Evolutionary conservation across 2,797 vertebrate genomes (phyloP).

Genomic region (Scleropages formosus): DNA sequence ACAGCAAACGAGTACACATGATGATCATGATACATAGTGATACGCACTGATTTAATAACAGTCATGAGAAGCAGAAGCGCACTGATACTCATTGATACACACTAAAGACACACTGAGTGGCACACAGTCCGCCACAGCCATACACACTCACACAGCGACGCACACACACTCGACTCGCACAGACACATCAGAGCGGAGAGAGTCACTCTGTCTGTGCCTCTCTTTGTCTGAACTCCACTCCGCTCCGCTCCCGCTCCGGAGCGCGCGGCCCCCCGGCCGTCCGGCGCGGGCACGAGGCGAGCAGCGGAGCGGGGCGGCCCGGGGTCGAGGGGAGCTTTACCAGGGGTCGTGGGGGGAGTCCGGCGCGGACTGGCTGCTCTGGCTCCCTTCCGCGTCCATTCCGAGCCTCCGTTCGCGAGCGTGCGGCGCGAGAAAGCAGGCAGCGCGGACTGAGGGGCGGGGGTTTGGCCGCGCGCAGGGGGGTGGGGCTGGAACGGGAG

Average conservation of each 20-base stretch:
- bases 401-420: slow-evolving; percentile 67
- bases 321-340: slow-evolving; percentile 63
- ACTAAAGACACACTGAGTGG: slow-evolving; percentile 28
- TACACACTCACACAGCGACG: too few relatives aligned
- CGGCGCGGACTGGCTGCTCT: slow-evolving; percentile 88
- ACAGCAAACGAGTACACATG: too few relatives aligned
- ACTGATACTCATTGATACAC: slow-evolving; percentile 19
- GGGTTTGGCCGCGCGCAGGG: slow-evolving; percentile 66
- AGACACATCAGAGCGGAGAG: too few relatives aligned
- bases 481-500: slow-evolving; percentile 41
- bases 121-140: too few relatives aligned
- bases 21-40: too few relatives aligned
- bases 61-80: too few relatives aligned
- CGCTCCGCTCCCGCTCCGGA: slow-evolving; percentile 27
- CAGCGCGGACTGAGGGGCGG: slow-evolving; percentile 66
- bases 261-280: slow-evolving; percentile 50
- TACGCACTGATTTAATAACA: too few relatives aligned
- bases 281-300: slow-evolving; percentile 41
- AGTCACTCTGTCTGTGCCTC: slow-evolving; percentile 25
- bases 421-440: slow-evolving; percentile 64
- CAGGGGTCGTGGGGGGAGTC: slow-evolving; percentile 97
- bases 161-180: too few relatives aligned
- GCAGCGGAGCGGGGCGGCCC: slow-evolving; percentile 25
- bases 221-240: slow-evolving; percentile 25
- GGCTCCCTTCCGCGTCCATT: slow-evolving; percentile 97